Percentiles rank a stretch among this genome's conserved stretches.
These are phyloP conservation scores for Rapana venosa DNA, from an alignment of 2,888 invertebrate species.

Conservation along the genomic window DNA sequence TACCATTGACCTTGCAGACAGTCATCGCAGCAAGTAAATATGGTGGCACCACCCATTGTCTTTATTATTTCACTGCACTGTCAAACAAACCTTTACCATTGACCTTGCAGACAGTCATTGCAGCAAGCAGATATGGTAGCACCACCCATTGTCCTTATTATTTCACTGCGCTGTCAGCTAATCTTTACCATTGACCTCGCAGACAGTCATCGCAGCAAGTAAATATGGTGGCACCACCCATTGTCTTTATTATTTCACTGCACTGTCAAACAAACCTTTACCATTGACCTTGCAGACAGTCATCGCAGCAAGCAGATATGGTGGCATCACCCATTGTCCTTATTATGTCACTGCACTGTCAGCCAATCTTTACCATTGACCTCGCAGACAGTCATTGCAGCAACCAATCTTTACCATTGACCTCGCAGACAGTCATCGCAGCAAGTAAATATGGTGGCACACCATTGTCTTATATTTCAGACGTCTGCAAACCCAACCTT, in stretches of 20 bases:
- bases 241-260: neutral
- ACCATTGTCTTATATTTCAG: neutral
- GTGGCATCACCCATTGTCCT: neutral
- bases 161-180: no score
- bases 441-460: neutral
- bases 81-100: neutral
- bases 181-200: neutral
- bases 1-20: neutral
- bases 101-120: neutral
- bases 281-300: neutral
- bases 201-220: neutral
- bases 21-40: neutral
- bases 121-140: neutral
- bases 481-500: neutral
- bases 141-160: no score
- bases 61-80: neutral
- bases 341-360: no score
- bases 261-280: neutral
- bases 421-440: slow-evolving; percentile 29
- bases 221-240: neutral
- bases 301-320: neutral
- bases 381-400: neutral
- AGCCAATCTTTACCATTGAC: neutral
- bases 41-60: neutral
- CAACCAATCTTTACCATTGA: neutral